Percentiles rank a stretch among this genome's conserved stretches.
Conservation (phyloP, 1,140 invertebrate species). For the Dryas iulia region DNA sequence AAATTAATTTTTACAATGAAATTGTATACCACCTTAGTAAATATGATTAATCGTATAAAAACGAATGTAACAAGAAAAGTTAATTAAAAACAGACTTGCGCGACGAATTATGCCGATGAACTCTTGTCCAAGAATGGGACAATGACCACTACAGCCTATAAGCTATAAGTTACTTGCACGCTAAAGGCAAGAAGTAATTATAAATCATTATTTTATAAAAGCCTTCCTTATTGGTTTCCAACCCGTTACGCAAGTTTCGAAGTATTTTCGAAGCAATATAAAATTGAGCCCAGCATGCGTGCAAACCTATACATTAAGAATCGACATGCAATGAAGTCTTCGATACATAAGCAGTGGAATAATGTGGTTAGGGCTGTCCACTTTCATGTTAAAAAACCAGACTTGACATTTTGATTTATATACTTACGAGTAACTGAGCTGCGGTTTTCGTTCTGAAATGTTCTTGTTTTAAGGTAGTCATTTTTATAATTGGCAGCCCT, state of each 20-base stretch:
- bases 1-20: no score
- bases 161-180: constrained; percentile 13
- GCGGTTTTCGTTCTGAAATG: constrained; percentile 25
- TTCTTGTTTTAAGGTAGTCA: constrained; percentile 31
- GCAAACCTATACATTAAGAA: constrained; percentile 57
- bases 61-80: not conserved
- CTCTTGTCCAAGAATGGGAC: constrained; percentile 1
- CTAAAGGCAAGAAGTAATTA: constrained; percentile 24
- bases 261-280: constrained; percentile 35
- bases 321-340: constrained; percentile 56
- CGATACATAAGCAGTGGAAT: constrained; percentile 45
- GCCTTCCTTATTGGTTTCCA: constrained; percentile 36
- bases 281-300: constrained; percentile 52
- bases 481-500: constrained; percentile 34
- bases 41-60: no score
- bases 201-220: constrained; percentile 36
- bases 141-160: constrained; percentile 7
- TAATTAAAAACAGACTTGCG: not conserved
- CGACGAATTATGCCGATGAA: not conserved
- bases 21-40: no score
- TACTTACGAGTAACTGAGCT: constrained; percentile 20
- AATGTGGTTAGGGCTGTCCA: constrained; percentile 37
- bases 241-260: constrained; percentile 44
- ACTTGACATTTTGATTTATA: constrained; percentile 27
- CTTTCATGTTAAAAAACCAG: constrained; percentile 17